phyloP scores from a whole-genome alignment of 2,888 invertebrate species.

The Crioceris asparagi region DNA sequence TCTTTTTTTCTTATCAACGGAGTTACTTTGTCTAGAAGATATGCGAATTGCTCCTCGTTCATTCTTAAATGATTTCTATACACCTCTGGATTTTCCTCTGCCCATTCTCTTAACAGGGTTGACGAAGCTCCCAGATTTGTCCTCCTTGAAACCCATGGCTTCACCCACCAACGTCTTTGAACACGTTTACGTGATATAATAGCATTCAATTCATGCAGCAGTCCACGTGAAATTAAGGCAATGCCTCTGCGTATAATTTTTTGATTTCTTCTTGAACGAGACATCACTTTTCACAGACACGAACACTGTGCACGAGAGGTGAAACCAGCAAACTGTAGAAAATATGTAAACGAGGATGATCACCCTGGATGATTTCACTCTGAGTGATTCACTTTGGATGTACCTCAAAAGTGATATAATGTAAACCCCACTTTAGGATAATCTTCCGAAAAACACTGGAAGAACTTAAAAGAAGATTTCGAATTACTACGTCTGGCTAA shows the following conservation, averaged over 20 bases:
- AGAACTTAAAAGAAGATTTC: too few relatives aligned
- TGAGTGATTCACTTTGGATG: too few relatives aligned
- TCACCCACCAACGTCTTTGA: slow-evolving; percentile 3
- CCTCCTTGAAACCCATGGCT: not conserved
- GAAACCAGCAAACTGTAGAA: too few relatives aligned
- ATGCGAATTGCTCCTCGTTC: not conserved
- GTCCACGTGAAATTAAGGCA: not conserved
- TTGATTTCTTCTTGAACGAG: too few relatives aligned
- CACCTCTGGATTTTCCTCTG: not conserved
- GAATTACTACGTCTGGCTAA: too few relatives aligned
- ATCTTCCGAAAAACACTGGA: too few relatives aligned
- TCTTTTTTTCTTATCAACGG: slow-evolving; percentile 2
- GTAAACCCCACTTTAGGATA: too few relatives aligned
- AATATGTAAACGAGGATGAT: too few relatives aligned
- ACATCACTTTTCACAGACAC: too few relatives aligned
- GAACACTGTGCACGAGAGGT: too few relatives aligned
- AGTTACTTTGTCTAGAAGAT: slow-evolving; percentile 1
- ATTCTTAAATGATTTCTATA: not conserved
- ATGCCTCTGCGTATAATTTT: not conserved
- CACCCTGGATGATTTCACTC: too few relatives aligned
- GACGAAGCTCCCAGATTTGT: not conserved
- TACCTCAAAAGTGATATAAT: too few relatives aligned
- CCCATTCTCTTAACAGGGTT: not conserved
- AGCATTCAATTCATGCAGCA: not conserved
- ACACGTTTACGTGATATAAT: slow-evolving; percentile 1